These are phyloP conservation scores for Anisognathus igniventris DNA, from an alignment of 2,797 vertebrate species.

Conservation along the genomic window DNA sequence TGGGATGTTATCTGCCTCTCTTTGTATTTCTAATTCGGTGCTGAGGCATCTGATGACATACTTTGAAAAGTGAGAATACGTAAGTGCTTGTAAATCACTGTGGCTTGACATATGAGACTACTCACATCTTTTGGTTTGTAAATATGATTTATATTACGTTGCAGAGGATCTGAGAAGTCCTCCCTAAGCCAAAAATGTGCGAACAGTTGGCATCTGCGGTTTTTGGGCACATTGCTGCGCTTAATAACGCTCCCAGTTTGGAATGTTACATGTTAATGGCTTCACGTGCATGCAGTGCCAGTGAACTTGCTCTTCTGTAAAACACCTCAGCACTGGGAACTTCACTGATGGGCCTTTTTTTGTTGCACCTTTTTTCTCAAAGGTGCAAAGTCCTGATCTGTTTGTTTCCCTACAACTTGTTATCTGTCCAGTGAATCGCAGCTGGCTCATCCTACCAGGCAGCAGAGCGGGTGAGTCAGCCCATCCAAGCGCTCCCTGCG, in stretches of 20 bases:
- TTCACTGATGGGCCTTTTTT: not conserved
- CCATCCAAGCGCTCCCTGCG: not conserved
- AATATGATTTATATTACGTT: slow-evolving; percentile 6
- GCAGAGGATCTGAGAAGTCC: not conserved
- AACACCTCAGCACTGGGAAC: not conserved
- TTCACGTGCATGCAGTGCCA: not conserved
- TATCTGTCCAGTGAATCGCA: not conserved
- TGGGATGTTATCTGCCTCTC: not conserved
- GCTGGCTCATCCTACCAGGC: not conserved
- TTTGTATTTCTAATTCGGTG: not conserved
- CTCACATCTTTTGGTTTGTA: slow-evolving; percentile 10
- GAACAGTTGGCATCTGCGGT: not conserved
- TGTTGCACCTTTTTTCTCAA: not conserved
- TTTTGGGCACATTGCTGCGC: not conserved
- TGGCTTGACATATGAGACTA: not conserved
- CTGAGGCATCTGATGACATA: not conserved
- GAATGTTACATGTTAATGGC: not conserved
- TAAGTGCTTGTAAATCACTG: slow-evolving; percentile 8
- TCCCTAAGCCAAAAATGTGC: not conserved
- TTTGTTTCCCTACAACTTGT: not conserved
- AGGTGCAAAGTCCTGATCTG: not conserved
- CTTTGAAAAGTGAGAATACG: not conserved
- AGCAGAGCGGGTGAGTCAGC: not conserved
- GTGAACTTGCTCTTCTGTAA: not conserved
- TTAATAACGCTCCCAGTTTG: not conserved